Percentiles rank a stretch among this genome's conserved stretches.
phyloP scores from a whole-genome alignment of 92 coral and sea anemone genomes.

The Actinostola sp. region DNA sequence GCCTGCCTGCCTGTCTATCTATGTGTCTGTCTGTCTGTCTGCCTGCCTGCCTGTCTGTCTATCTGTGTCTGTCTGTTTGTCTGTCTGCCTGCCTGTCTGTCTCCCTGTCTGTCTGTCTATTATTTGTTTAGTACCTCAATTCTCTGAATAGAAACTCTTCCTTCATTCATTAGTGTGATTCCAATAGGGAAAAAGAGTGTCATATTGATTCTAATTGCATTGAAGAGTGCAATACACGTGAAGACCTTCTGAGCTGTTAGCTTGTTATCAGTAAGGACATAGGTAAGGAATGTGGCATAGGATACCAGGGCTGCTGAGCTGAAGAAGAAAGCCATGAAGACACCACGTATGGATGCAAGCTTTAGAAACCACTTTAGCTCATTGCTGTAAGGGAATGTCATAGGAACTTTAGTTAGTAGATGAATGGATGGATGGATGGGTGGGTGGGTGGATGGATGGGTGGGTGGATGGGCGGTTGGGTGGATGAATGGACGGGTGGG shows the following conservation, averaged over 20 bases:
- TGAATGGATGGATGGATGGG: too few relatives aligned
- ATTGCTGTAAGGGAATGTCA: constrained; percentile 33
- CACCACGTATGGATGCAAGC: constrained; percentile 73
- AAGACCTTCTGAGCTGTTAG: constrained; percentile 86
- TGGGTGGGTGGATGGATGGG: too few relatives aligned
- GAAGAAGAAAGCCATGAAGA: constrained; percentile 88
- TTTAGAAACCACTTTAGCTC: constrained; percentile 76
- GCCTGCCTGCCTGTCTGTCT: too few relatives aligned
- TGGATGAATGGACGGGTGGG: too few relatives aligned
- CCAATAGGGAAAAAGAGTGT: constrained; percentile 83
- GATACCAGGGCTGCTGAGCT: constrained; percentile 79
- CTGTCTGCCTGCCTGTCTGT: too few relatives aligned
- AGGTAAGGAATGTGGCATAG: constrained; percentile 78
- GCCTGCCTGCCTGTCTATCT: too few relatives aligned
- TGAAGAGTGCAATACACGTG: constrained; percentile 75
- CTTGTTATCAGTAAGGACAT: constrained; percentile 69
- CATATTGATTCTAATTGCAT: constrained; percentile 81
- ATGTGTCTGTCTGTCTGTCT: too few relatives aligned
- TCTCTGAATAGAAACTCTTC: constrained; percentile 81
- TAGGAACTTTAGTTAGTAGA: too few relatives aligned
- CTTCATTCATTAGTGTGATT: constrained; percentile 81
- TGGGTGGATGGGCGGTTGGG: too few relatives aligned
- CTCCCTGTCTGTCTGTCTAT: too few relatives aligned
- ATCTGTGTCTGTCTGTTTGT: too few relatives aligned
- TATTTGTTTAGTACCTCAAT: constrained; percentile 55